Percentiles rank a stretch among this genome's conserved stretches.
Conservation (phyloP, 1,140 invertebrate species). For the Cyclina sinensis region DNA sequence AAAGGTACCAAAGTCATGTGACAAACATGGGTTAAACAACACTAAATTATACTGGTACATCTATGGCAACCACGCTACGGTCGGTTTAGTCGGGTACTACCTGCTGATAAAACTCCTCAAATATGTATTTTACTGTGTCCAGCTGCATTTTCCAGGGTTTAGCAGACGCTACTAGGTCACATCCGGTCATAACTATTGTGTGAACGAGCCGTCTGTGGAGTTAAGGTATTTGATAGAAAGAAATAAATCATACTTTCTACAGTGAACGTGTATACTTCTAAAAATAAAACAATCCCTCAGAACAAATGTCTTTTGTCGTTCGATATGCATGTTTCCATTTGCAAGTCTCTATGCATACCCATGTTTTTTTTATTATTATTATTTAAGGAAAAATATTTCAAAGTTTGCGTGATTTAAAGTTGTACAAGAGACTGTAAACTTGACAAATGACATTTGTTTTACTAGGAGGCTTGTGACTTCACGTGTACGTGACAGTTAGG, state of each 20-base stretch:
- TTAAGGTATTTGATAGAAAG: slow-evolving; percentile 36
- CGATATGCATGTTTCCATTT: too few relatives aligned
- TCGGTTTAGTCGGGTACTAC: slow-evolving; percentile 83
- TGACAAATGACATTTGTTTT: too few relatives aligned
- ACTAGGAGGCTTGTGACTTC: too few relatives aligned
- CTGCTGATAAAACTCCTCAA: slow-evolving; percentile 95
- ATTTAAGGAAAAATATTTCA: too few relatives aligned
- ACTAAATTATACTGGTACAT: neutral
- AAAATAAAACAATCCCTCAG: neutral
- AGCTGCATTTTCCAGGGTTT: slow-evolving; percentile 95
- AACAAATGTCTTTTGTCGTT: neutral
- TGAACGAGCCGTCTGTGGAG: slow-evolving; percentile 86
- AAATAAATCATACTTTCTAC: neutral
- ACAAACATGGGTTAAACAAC: neutral
- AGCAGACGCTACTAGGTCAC: slow-evolving; percentile 93
- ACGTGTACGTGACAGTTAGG: neutral
- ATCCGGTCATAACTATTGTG: slow-evolving; percentile 93
- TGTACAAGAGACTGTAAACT: too few relatives aligned
- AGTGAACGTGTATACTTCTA: too few relatives aligned
- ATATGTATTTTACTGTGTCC: slow-evolving; percentile 93
- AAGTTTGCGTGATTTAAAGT: too few relatives aligned
- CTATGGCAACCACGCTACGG: neutral
- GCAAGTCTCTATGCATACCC: too few relatives aligned
- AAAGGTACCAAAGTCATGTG: too few relatives aligned
- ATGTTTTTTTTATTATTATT: too few relatives aligned